A percentile compares a stretch with the other conserved stretches of the same genome.
phyloP scores from a whole-genome alignment of 2,113 vertebrate genomes.

The Bostrychus sinensis region DNA sequence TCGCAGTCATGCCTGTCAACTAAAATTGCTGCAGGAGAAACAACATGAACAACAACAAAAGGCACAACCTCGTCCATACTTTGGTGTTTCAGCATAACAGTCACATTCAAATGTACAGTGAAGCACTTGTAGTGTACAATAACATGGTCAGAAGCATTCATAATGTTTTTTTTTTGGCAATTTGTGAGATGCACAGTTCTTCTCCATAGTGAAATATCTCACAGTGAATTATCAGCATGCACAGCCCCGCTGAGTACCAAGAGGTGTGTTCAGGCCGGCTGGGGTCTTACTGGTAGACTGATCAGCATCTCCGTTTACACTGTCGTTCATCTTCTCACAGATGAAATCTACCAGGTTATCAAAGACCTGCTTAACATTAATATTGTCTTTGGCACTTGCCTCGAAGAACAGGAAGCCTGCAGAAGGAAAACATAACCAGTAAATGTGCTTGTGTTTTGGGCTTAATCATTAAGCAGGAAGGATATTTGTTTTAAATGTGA shows the following conservation, averaged over 20 bases:
- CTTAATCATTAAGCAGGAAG: conserved; percentile 3
- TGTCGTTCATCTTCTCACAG: conserved; percentile 90
- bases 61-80: conserved; percentile 46
- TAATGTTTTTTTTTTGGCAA: conserved; percentile 26
- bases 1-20: conserved; percentile 10
- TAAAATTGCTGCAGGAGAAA: conserved; percentile 27
- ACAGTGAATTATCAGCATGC: conserved; percentile 76
- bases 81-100: conserved; percentile 60
- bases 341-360: conserved; percentile 88
- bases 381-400: conserved; percentile 90
- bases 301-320: conserved; percentile 75
- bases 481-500: not conserved
- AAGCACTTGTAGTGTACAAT: conserved; percentile 14
- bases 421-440: not conserved
- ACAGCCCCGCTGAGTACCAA: conserved; percentile 75
- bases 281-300: conserved; percentile 67
- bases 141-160: conserved; percentile 32
- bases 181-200: conserved; percentile 12
- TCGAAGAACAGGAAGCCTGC: conserved; percentile 90
- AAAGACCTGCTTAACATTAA: conserved; percentile 91
- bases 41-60: conserved; percentile 29
- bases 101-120: conserved; percentile 23
- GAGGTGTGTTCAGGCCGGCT: conserved; percentile 56
- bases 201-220: not conserved
- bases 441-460: too few relatives aligned